A percentile compares a stretch with the other conserved stretches of the same genome.
These are phyloP conservation scores for Thalpophila matura DNA, from an alignment of 2,888 invertebrate species.

Conservation along the genomic window DNA sequence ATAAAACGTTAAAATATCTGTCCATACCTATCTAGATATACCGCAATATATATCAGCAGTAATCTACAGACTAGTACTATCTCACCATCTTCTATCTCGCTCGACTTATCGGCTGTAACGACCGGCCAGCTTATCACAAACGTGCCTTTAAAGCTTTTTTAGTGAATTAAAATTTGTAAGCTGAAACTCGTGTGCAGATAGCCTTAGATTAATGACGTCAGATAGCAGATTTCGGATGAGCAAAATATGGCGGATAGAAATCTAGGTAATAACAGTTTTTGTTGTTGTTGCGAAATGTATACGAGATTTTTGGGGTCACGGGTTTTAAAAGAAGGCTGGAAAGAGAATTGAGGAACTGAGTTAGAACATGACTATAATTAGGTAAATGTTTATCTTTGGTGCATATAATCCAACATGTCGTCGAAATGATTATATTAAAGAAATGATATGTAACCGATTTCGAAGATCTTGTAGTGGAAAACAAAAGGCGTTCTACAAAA, in stretches of 20 bases:
- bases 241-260: slow-evolving; percentile 47
- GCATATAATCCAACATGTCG: no score
- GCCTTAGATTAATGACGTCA: slow-evolving; percentile 63
- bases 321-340: slow-evolving; percentile 2
- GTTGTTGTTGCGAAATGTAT: slow-evolving; percentile 25
- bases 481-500: no score
- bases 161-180: slow-evolving; percentile 60
- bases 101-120: slow-evolving; percentile 64
- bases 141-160: slow-evolving; percentile 65
- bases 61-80: slow-evolving; percentile 61
- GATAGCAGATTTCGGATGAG: slow-evolving; percentile 60
- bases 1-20: slow-evolving; percentile 48
- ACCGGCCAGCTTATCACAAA: slow-evolving; percentile 64
- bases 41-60: slow-evolving; percentile 40
- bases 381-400: background rate
- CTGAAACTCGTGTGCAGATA: slow-evolving; percentile 57
- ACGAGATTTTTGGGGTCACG: slow-evolving; percentile 23
- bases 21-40: slow-evolving; percentile 45
- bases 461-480: no score
- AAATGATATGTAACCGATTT: no score
- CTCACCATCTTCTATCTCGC: slow-evolving; percentile 61
- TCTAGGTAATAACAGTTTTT: slow-evolving; percentile 47
- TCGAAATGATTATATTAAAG: background rate
- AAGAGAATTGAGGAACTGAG: slow-evolving; percentile 1
- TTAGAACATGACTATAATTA: background rate